These are phyloP conservation scores for Condylura cristata DNA, from an alignment of 2,113 vertebrate species.

Conservation along the genomic window DNA sequence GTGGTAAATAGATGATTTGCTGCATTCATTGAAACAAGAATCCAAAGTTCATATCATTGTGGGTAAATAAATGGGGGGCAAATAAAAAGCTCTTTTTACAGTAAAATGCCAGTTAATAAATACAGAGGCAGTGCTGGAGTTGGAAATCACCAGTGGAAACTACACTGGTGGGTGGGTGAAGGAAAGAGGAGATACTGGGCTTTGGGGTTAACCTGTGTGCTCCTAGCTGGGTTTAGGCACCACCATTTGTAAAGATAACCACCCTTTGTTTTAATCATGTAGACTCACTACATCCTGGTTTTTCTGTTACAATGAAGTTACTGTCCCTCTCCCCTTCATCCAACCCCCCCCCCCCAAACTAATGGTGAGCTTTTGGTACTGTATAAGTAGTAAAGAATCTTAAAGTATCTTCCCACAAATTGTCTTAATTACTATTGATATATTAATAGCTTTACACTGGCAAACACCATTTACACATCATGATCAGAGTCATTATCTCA, in stretches of 20 bases:
- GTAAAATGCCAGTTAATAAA: not conserved
- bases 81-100: not conserved
- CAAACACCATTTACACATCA: not conserved
- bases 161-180: not conserved
- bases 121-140: not conserved
- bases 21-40: not conserved
- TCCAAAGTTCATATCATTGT: not conserved
- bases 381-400: not conserved
- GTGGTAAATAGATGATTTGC: not conserved
- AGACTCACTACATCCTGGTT: slow-evolving; percentile 54
- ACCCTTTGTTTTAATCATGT: slow-evolving; percentile 15
- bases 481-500: not conserved
- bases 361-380: not conserved
- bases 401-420: not conserved
- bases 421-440: not conserved
- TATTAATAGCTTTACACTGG: not conserved
- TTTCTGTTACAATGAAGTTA: slow-evolving; percentile 74
- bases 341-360: too few relatives aligned
- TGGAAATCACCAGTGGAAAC: not conserved
- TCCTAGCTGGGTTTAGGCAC: not conserved
- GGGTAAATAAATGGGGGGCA: not conserved
- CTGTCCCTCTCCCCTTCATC: not conserved
- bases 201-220: not conserved
- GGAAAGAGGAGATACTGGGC: not conserved
- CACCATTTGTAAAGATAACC: not conserved